Base-by-base conservation (phyloP, 2,113 vertebrate genomes). In the Gymnocephalus cernua region DNA sequence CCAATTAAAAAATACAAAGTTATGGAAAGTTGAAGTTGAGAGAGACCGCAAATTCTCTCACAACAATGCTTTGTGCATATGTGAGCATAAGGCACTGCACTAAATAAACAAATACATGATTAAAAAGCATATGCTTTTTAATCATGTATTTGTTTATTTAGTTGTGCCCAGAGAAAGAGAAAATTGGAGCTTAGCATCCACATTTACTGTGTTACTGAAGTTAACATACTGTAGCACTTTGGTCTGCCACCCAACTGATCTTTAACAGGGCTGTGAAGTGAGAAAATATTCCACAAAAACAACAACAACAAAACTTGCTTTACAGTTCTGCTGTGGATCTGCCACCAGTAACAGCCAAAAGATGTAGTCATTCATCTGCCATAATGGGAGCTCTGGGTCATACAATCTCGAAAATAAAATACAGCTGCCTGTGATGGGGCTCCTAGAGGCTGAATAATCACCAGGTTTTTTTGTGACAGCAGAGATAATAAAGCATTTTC, bases 381-480 rank as follows among this genome's bases (percentile, higher is more conserved):
- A 80, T 89, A 89, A 92, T 79, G 78, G 84, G 86, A 87, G 82
- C 73, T 84, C 57, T 84, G 88, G 85, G 91, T 90, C 85, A 90
- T 54, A 74, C 62, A 50, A 67, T 88, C 67, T 64, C 32, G 61
- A 82, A 85, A 84, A 86, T 81, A 82, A 90, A 91, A 82, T 62
- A 79, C 74, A 80, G 75, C 79, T 54, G 80, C 81, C 66, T 82
- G 79, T 82, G 88, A 89, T 83, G 87, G 70, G 75, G 69, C 80
- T 89, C 81, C 76, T 72, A n/a, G 73, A 90, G 83, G 83, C 81
- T 86, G 88, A 89, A 89, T 87, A 79, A 92, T 92, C 86, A 89
- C 62, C 66, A 54, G 66, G 86, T 87, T 90, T 84, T 91, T 88
- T 91, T 90, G 66, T 86, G 82, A 82, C 82, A 85, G 83, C 61